These are phyloP conservation scores for Tapera naevia DNA, from an alignment of 2,797 vertebrate genomes.

Conservation along the genomic window DNA sequence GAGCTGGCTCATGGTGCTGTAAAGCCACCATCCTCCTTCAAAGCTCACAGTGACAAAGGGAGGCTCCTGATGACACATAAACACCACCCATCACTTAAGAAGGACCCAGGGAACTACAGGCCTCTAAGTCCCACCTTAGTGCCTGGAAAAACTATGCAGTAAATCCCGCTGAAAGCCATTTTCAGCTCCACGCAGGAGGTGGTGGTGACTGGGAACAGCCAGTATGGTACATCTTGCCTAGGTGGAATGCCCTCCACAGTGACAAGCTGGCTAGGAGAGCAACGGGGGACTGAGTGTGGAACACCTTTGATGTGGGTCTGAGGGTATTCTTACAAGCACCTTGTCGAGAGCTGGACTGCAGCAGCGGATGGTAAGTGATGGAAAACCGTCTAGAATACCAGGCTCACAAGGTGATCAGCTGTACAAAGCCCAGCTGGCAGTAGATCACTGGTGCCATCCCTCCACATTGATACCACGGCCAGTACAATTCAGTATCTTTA, in stretches of 20 bases:
- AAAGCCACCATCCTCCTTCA: background rate
- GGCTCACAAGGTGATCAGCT: background rate
- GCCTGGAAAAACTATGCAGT: background rate
- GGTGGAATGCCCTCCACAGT: background rate
- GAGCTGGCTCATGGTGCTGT: background rate
- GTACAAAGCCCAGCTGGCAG: background rate
- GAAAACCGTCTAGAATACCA: background rate
- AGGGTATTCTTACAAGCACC: rapidly evolving
- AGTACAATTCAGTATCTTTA: background rate
- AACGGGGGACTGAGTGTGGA: rapidly evolving
- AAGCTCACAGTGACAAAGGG: background rate
- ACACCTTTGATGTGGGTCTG: rapidly evolving
- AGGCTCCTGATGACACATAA: background rate
- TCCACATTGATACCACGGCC: background rate
- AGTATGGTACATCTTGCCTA: background rate
- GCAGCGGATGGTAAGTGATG: background rate
- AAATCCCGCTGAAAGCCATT: background rate
- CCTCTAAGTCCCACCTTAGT: rapidly evolving
- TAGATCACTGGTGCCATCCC: background rate
- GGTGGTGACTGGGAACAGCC: background rate
- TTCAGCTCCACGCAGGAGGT: background rate
- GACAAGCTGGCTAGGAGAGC: background rate
- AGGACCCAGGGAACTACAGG: background rate
- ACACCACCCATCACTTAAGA: background rate
- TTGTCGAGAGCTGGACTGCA: background rate